Evolutionary conservation across 2,888 invertebrate species (phyloP), one percentile per base, ranked within the genome.

Genomic region (Cotesia congregata): DNA sequence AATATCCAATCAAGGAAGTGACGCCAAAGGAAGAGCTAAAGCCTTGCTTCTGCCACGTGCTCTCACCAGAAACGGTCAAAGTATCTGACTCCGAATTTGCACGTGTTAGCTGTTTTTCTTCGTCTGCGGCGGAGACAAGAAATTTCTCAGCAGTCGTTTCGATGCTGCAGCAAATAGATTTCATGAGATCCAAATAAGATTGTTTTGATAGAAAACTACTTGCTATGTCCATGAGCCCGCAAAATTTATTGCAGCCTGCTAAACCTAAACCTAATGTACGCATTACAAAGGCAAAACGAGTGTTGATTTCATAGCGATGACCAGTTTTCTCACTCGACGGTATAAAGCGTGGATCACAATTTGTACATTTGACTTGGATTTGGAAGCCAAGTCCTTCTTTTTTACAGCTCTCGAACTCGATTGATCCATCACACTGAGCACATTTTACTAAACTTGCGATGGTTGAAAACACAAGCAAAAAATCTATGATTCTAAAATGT

Each of bases 121-220:
- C 59, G 59, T 59, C 59, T 59, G 59, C 59, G 59, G 59, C 59
- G 59, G 59, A 59, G 59, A 59, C 59, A 59, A 59, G 59, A 59
- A n/a, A n/a, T n/a, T n/a, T n/a, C n/a, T n/a, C n/a, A n/a, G n/a
- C n/a, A n/a, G n/a, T n/a, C n/a, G n/a, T n/a, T n/a, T n/a, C n/a
- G n/a, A n/a, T n/a, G n/a, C n/a, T n/a, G n/a, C n/a, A n/a, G n/a
- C n/a, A n/a, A n/a, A n/a, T n/a, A n/a, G n/a, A n/a, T n/a, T n/a
- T n/a, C n/a, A n/a, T n/a, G n/a, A n/a, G n/a, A n/a, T n/a, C n/a
- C n/a, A n/a, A n/a, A 73, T 80, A 78, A 41, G 72, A 78, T 72
- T 80, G 69, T 80, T 59, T 80, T 77, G 82, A 80, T 80, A 83
- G 78, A 80, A 82, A 82, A 6, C 17, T 59, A 72, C 74, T 75